Base-by-base conservation (phyloP, 37 sponge, comb jelly and placozoan species). In the Bolinopsis microptera region DNA sequence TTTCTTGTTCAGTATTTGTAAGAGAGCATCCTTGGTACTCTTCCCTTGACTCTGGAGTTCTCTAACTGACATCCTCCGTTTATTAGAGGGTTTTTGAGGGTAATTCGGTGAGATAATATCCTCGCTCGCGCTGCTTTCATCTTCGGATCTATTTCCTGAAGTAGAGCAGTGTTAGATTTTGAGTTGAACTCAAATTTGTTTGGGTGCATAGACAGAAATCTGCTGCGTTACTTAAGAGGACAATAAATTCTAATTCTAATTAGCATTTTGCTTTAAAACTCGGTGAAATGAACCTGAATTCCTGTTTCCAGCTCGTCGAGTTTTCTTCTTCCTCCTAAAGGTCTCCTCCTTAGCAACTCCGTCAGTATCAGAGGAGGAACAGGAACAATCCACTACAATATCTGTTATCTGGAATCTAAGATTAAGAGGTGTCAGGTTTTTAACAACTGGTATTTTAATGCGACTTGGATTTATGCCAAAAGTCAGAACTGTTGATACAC, bases 371-470 rank as follows among this genome's bases (percentile, higher is more conserved):
- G 75, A 72, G 26, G 75, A 72, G n/a, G 75, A 72, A 72, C 75
- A 72, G 26, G 75, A 72, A 8, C 31, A 8, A 21, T 72, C 75
- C 31, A 72, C 31, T 23, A 28, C 75, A 72, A 72, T 72, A 72
- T 72, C 75, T 72, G 75, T 72, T 72, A 72, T 72, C 75, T 72
- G 75, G 75, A 72, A 72, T 28, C 75, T 72, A 28, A 72, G 5
- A 21, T 13, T 22, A 67, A 21, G 68, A 67, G 68, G 21, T 13
- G 68, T n/a, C n/a, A n/a, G n/a, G n/a, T n/a, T n/a, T n/a, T n/a
- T n/a, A n/a, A n/a, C n/a, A n/a, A n/a, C n/a, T n/a, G n/a, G n/a
- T n/a, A n/a, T n/a, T n/a, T n/a, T n/a, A n/a, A n/a, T n/a, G n/a
- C n/a, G n/a, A n/a, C n/a, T n/a, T n/a, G n/a, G n/a, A n/a, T n/a